These are phyloP conservation scores for Pipistrellus pipistrellus DNA, from an alignment of 2,797 vertebrate species.

Conservation along the genomic window DNA sequence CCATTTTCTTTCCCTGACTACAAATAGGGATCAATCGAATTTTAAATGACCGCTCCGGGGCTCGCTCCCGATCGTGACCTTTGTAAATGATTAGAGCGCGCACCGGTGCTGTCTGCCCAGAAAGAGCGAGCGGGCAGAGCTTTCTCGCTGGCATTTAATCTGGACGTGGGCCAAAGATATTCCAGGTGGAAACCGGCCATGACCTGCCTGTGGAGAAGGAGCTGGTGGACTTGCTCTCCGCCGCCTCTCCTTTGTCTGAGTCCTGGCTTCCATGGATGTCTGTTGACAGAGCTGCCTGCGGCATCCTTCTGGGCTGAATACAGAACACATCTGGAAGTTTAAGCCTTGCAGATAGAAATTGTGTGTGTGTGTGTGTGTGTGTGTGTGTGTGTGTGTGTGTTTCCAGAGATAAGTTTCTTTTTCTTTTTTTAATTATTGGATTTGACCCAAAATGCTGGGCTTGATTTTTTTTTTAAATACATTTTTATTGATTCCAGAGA, in stretches of 20 bases:
- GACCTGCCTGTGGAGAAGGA: constrained; percentile 89
- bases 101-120: constrained; percentile 90
- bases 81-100: constrained; percentile 96
- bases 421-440: background rate
- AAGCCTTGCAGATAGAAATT: background rate
- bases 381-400: background rate
- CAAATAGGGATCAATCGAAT: constrained; percentile 94
- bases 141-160: constrained; percentile 94
- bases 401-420: constrained; percentile 42
- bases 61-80: constrained; percentile 95
- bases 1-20: constrained; percentile 92
- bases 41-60: constrained; percentile 93
- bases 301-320: background rate
- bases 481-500: too few relatives aligned
- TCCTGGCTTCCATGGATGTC: background rate
- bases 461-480: background rate
- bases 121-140: constrained; percentile 92
- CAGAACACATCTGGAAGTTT: background rate
- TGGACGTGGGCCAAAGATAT: constrained; percentile 91
- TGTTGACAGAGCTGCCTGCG: background rate
- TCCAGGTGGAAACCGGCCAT: constrained; percentile 89
- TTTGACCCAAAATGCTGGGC: background rate
- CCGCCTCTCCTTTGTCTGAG: constrained; percentile 26
- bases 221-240: constrained; percentile 78
- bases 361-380: background rate